phyloP scores from a whole-genome alignment of 2,888 invertebrate species.

The Malthinus seriepunctatus region DNA sequence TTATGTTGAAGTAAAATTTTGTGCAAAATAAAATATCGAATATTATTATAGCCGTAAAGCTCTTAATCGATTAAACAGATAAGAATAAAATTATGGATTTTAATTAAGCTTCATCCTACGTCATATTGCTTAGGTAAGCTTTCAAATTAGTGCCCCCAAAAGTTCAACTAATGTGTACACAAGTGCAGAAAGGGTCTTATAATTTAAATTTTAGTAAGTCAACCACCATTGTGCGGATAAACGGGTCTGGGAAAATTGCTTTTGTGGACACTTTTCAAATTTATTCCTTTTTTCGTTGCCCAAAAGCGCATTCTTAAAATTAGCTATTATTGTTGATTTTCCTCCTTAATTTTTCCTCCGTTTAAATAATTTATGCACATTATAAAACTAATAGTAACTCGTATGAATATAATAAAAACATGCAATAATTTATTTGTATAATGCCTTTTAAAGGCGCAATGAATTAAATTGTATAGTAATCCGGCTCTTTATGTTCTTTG shows the following conservation, averaged over 20 bases:
- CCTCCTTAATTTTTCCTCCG: background rate
- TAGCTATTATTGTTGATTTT: background rate
- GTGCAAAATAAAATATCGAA: too few species aligned
- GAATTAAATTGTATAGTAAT: conserved; percentile 45
- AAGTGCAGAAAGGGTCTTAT: conserved; percentile 18
- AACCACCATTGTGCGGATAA: background rate
- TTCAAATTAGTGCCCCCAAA: conserved; percentile 20
- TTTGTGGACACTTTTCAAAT: background rate
- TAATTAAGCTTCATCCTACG: conserved; percentile 23
- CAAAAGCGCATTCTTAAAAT: background rate
- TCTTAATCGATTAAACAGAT: conserved; percentile 14
- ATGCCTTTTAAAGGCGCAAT: conserved; percentile 41
- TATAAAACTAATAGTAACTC: conserved; percentile 27
- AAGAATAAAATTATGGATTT: conserved; percentile 26
- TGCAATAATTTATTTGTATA: conserved; percentile 41
- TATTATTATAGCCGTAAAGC: background rate
- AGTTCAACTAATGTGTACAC: conserved; percentile 25
- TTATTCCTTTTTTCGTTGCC: background rate
- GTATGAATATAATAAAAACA: conserved; percentile 34
- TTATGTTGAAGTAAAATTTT: background rate
- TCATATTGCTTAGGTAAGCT: conserved; percentile 25
- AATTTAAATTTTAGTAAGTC: conserved; percentile 17
- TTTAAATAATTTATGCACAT: conserved; percentile 30
- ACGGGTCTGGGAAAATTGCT: background rate
- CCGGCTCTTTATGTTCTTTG: conserved; percentile 40